Percentiles rank a stretch among this genome's conserved stretches.
Conservation (phyloP, 2,888 invertebrate species). For the Liopterus haemorrhoidalis region DNA sequence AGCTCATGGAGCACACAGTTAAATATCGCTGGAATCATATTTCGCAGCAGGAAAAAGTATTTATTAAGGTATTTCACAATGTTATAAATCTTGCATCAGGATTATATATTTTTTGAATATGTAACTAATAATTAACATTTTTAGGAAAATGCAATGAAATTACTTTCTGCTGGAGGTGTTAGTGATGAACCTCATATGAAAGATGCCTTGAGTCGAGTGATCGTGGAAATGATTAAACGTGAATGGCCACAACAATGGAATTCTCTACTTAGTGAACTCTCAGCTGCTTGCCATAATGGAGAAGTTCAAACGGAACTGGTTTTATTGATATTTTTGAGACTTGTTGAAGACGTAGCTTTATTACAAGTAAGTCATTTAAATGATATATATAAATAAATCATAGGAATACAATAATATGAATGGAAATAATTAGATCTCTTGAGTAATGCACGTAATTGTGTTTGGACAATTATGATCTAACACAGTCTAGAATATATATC, state of each 20-base stretch:
- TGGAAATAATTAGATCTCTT: no score
- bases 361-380: constrained; percentile 59
- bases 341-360: constrained; percentile 90
- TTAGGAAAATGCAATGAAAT: constrained; percentile 81
- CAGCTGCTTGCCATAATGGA: constrained; percentile 73
- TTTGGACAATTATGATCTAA: no score
- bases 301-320: constrained; percentile 88
- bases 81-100: constrained; percentile 21
- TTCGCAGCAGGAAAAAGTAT: constrained; percentile 78
- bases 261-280: constrained; percentile 72
- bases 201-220: constrained; percentile 80
- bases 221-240: constrained; percentile 93
- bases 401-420: no score
- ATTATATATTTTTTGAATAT: constrained; percentile 9
- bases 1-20: constrained; percentile 87
- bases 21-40: constrained; percentile 91
- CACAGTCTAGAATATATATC: no score
- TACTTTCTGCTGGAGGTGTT: constrained; percentile 70
- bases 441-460: no score
- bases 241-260: constrained; percentile 99
- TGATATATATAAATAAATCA: no score
- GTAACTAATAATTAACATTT: no score
- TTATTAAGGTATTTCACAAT: constrained; percentile 62
- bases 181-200: constrained; percentile 71
- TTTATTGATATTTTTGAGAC: constrained; percentile 76